phyloP scores from a whole-genome alignment of 1,140 invertebrate genomes.

The Nasonia longicornis region DNA sequence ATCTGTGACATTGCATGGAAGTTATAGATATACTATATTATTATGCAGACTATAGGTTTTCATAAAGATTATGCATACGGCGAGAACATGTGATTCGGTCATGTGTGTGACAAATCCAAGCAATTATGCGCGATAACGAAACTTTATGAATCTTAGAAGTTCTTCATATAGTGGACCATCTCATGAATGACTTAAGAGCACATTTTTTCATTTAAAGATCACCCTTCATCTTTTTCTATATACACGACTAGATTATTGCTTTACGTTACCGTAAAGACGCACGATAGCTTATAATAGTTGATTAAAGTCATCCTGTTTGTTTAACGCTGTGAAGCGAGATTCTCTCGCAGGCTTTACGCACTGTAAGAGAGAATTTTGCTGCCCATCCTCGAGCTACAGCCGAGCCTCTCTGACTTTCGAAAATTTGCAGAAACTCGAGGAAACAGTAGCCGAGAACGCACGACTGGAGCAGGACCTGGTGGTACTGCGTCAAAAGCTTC shows the following conservation, averaged over 20 bases:
- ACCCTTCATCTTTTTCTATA: not conserved
- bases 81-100: not conserved
- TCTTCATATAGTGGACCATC: not conserved
- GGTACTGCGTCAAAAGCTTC: constrained; percentile 85
- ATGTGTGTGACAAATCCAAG: not conserved
- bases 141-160: not conserved
- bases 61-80: not conserved
- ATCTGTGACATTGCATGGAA: constrained; percentile 40
- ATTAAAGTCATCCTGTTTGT: too few species aligned
- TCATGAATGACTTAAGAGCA: not conserved
- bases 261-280: constrained; percentile 13
- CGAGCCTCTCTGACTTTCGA: not conserved
- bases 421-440: constrained; percentile 82
- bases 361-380: too few species aligned
- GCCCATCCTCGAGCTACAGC: too few species aligned
- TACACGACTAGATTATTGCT: not conserved
- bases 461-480: constrained; percentile 88
- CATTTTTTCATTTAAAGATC: constrained; percentile 7
- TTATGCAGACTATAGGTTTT: not conserved
- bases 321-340: too few species aligned
- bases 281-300: constrained; percentile 18
- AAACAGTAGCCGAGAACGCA: constrained; percentile 89
- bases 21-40: too few species aligned
- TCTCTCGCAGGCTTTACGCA: too few species aligned
- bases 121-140: too few species aligned